Evolutionary conservation across 2,888 invertebrate species (phyloP).

Genomic region (Agrochola macilenta): DNA sequence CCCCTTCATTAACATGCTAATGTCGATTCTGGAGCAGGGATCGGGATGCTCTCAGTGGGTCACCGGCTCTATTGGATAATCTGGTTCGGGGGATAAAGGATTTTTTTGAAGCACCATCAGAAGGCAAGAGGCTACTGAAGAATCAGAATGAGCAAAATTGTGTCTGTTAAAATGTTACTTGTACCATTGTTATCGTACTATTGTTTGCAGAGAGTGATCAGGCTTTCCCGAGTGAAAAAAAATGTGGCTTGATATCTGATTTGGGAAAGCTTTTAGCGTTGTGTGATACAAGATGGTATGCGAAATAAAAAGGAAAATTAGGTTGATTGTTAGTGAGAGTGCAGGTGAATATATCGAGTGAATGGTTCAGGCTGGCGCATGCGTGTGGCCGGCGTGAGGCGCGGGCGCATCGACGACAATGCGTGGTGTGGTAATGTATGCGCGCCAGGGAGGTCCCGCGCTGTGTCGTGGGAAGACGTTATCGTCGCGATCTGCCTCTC

Average conservation of each 20-base stretch:
- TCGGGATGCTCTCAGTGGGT: slow-evolving; percentile 70
- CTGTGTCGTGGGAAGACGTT: slow-evolving; percentile 84
- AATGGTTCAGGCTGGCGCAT: slow-evolving; percentile 56
- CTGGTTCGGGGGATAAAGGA: neutral
- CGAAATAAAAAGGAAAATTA: slow-evolving; percentile 48
- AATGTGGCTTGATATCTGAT: neutral
- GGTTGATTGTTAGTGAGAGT: slow-evolving; percentile 63
- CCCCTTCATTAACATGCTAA: slow-evolving; percentile 90
- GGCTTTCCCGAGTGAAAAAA: neutral
- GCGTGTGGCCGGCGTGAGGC: slow-evolving; percentile 68
- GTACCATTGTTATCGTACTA: too few species aligned
- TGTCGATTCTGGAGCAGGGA: slow-evolving; percentile 79
- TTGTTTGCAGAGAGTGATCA: neutral
- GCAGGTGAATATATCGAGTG: slow-evolving; percentile 64
- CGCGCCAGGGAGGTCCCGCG: slow-evolving; percentile 86
- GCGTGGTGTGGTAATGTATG: slow-evolving; percentile 86
- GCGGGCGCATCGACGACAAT: slow-evolving; percentile 76
- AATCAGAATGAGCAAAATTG: neutral
- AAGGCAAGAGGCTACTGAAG: neutral
- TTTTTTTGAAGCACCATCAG: neutral
- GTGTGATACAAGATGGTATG: slow-evolving; percentile 9
- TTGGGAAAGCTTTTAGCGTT: slow-evolving; percentile 1
- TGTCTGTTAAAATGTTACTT: neutral
- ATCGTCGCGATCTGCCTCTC: slow-evolving; percentile 72
- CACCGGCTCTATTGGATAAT: slow-evolving; percentile 45